Evolutionary conservation across 2,888 invertebrate genomes (phyloP), one percentile per base, ranked within the genome.

Genomic region (Willowsia nigromaculata): DNA sequence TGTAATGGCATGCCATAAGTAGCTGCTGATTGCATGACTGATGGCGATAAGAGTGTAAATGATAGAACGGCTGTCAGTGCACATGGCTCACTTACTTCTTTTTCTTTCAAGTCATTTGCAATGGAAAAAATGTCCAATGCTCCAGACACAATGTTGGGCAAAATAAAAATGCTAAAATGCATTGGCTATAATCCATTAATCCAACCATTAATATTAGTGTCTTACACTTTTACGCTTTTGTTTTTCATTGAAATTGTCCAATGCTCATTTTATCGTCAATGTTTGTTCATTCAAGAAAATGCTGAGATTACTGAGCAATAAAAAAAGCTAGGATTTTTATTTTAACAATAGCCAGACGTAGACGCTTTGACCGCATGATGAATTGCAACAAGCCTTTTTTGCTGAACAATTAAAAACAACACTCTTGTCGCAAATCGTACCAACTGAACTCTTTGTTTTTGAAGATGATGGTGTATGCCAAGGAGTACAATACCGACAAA

Each of bases 401-500:
- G 3, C 9, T 50, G 50, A 15, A 15, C 6, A 50, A 47, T 47
- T 7, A 7, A 47, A 47, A 7, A 47, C 47, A 13, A 47, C 13
- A 47, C 6, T 47, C 2, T 13, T 47, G 47, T 7, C 47, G 13
- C 6, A 13, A 37, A 37, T 37, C 37, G n/a, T n/a, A n/a, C n/a
- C n/a, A n/a, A n/a, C n/a, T n/a, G n/a, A n/a, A n/a, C n/a, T n/a
- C n/a, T n/a, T n/a, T n/a, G n/a, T n/a, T n/a, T n/a, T n/a, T n/a
- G n/a, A n/a, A 91, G 91, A 91, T 91, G 91, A 76, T 91, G 80
- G 91, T 91, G 13, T 91, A 91, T 37, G 89, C 85, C 13, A 89
- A 85, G 43, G 89, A 90, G 71, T 88, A 87, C 62, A 43, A 37
- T 11, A 68, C 87, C 3, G 91, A 91, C 68, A 91, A 85, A 83